Conservation (phyloP, 2,888 invertebrate genomes). For the Rugalucina vietnamica region DNA sequence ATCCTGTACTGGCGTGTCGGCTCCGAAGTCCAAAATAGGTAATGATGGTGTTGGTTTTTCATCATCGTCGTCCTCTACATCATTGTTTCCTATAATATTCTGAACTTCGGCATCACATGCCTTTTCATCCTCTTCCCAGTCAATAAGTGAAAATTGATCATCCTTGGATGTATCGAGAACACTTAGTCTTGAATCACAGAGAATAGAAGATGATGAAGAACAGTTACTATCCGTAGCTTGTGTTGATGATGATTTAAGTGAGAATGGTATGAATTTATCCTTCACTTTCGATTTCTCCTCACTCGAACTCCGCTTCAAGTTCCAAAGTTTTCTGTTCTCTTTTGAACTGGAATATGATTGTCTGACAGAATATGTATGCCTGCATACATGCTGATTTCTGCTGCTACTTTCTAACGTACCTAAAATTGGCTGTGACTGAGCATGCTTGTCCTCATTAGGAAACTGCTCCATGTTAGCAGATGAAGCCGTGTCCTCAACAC, state of each 20-base stretch:
- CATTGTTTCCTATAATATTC: conserved; percentile 76
- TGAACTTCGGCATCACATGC: conserved; percentile 80
- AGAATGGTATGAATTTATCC: conserved; percentile 62
- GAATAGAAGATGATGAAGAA: conserved; percentile 2
- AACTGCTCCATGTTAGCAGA: not conserved
- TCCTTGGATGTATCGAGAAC: conserved; percentile 38
- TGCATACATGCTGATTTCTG: conserved; percentile 48
- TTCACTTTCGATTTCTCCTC: conserved; percentile 59
- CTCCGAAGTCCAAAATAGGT: conserved; percentile 4
- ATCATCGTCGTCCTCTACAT: conserved; percentile 71
- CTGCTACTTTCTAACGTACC: conserved; percentile 59
- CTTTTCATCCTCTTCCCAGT: conserved; percentile 79
- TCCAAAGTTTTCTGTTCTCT: conserved; percentile 47
- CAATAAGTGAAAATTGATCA: conserved; percentile 73
- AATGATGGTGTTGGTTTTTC: conserved; percentile 35
- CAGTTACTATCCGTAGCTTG: not conserved
- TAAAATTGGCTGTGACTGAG: conserved; percentile 68
- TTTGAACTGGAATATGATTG: conserved; percentile 46
- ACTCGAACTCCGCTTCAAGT: conserved; percentile 65
- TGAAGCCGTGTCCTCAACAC: conserved; percentile 47
- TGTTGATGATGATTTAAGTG: conserved; percentile 7
- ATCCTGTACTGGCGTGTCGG: not conserved
- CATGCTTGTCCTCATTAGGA: conserved; percentile 43
- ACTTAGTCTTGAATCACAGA: conserved; percentile 29
- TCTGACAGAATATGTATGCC: conserved; percentile 59